phyloP scores from a whole-genome alignment of 1,140 invertebrate species.

The Calliopsis andreniformis region DNA sequence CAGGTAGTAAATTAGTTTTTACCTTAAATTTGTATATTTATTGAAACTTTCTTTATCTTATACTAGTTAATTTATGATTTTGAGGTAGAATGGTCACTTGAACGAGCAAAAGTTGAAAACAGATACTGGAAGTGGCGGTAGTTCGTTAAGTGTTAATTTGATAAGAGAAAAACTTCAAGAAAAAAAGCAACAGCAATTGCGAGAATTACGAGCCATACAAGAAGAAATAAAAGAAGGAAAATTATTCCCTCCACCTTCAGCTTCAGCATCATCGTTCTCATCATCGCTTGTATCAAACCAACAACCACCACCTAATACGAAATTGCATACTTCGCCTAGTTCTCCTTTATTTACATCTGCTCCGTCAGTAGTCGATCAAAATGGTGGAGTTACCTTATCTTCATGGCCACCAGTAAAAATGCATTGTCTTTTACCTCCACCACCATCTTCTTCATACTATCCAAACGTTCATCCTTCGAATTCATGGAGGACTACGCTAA shows the following conservation, averaged over 20 bases:
- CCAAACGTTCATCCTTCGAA: conserved; percentile 70
- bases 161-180: conserved; percentile 93
- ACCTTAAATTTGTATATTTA: neutral
- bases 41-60: conserved; percentile 3
- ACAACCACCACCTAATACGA: conserved; percentile 82
- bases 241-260: conserved; percentile 82
- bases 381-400: conserved; percentile 66
- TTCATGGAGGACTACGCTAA: conserved; percentile 70
- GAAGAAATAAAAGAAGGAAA: conserved; percentile 94
- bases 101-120: conserved; percentile 81
- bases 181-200: conserved; percentile 93
- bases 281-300: conserved; percentile 78
- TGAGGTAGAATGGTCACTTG: conserved; percentile 82
- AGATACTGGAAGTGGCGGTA: conserved; percentile 87
- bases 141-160: conserved; percentile 87
- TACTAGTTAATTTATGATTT: conserved; percentile 43
- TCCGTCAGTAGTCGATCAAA: conserved; percentile 63
- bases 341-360: conserved; percentile 71
- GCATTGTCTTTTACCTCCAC: conserved; percentile 75
- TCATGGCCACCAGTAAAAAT: conserved; percentile 80
- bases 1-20: conserved; percentile 57
- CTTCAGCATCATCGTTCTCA: conserved; percentile 74
- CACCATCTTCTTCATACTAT: conserved; percentile 73
- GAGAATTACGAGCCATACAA: conserved; percentile 91
- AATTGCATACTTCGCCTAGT: conserved; percentile 79